Conservation (phyloP, 2,113 vertebrate species). For the Rhynchomys soricoides region DNA sequence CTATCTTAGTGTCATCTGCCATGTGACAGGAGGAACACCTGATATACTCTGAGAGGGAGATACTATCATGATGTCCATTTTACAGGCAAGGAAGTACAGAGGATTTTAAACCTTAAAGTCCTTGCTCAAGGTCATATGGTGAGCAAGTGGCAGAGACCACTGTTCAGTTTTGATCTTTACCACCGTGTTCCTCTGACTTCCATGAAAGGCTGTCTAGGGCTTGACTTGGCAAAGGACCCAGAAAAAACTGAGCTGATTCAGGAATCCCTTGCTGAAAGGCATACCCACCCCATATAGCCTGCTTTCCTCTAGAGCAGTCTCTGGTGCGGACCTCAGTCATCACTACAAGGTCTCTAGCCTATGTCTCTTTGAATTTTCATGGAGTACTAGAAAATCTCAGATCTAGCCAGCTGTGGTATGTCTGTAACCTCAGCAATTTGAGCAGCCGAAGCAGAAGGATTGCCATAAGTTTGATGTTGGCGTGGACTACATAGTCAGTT, state of each 20-base stretch:
- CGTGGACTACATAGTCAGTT: not conserved
- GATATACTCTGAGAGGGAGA: not conserved
- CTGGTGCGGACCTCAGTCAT: conserved; percentile 18
- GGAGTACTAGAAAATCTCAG: conserved; percentile 42
- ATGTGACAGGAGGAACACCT: not conserved
- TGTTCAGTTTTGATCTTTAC: not conserved
- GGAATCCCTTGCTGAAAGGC: not conserved
- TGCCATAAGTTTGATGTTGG: not conserved
- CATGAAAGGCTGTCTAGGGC: not conserved
- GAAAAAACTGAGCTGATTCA: not conserved
- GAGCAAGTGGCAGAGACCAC: not conserved
- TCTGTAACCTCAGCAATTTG: not conserved
- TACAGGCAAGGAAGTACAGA: not conserved
- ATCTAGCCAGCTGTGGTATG: not conserved
- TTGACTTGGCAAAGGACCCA: conserved; percentile 33
- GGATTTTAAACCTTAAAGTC: conserved; percentile 24
- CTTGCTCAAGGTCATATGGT: not conserved
- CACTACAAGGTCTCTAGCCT: not conserved
- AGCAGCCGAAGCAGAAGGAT: not conserved
- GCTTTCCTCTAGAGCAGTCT: not conserved
- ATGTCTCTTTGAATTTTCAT: conserved; percentile 25
- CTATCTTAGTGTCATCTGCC: not conserved
- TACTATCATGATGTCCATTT: not conserved
- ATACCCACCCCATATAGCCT: not conserved
- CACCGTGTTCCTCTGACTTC: not conserved